Base-by-base conservation (phyloP, 2,888 invertebrate genomes). In the Drosophila peninsularis region DNA sequence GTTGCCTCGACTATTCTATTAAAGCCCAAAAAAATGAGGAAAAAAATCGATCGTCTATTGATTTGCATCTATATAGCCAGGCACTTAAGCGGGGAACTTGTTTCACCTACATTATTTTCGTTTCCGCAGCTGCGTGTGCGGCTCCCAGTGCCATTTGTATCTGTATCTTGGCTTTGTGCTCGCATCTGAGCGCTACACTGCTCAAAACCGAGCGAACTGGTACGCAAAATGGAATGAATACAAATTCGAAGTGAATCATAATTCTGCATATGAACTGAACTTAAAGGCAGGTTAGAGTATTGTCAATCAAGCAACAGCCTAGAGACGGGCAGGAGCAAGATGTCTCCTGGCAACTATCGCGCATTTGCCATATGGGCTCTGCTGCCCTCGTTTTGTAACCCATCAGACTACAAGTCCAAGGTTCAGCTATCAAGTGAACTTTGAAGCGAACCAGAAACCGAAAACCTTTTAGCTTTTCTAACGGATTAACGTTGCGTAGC, bases 41-140 rank as follows among this genome's bases (percentile, higher is more conserved):
- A 53, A 17, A 53, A 39, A 37, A 75, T 75, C 63, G 68, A 73
- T 69, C 68, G 61, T 62, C 75, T 85, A 83, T 83, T 83, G 83
- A 83, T 83, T 83, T 85, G 85, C 83, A 83, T 83, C 83, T 82
- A 82, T 80, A 67, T 74, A 62, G 77, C 62, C 68, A 66, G 57
- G 82, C 80, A 81, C 80, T 83, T 75, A 71, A 81, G 70, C 81
- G 47, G 66, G 71, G 67, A 83, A 83, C 83, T 83, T 78, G 83
- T 83, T 83, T 83, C 83, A 85, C 83, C 85, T 85, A 83, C 83
- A 83, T 84, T 82, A 52, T 71, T 76, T 78, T 71, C 77, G 77
- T 82, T 82, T 84, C 82, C 82, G 84, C 78, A 83, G 82, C 84
- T 84, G 85, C 82, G 84, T 82, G 84, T 84, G 84, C 75, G 82